A percentile compares a stretch with the other conserved stretches of the same genome.
These are phyloP conservation scores for Tinea pellionella DNA, from an alignment of 2,888 invertebrate genomes.

Conservation along the genomic window DNA sequence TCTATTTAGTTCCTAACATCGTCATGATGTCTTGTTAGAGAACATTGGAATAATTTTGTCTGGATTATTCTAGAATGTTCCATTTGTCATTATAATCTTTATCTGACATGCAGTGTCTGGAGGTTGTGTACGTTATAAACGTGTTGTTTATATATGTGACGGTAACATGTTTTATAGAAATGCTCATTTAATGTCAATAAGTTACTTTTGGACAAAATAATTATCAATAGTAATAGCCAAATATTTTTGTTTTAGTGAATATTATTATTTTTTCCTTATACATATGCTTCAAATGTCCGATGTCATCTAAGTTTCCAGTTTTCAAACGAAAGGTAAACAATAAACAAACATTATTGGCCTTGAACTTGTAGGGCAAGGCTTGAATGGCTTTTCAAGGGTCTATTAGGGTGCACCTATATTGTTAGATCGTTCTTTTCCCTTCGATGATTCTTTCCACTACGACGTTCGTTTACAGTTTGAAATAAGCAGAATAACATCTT, in stretches of 20 bases:
- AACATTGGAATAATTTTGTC: no score
- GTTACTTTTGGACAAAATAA: neutral
- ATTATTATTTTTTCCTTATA: no score
- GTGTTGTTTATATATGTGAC: neutral
- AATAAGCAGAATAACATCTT: neutral
- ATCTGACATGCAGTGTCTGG: neutral
- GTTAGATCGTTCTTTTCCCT: neutral
- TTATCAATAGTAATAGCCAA: no score
- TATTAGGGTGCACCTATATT: constrained; percentile 6
- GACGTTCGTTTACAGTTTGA: neutral
- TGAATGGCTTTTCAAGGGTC: neutral
- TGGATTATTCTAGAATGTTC: neutral
- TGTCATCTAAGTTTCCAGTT: no score
- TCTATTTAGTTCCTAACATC: neutral
- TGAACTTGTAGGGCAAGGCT: constrained; percentile 2
- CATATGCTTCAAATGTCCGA: no score
- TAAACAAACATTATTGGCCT: neutral
- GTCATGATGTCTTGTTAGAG: neutral
- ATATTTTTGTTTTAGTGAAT: no score
- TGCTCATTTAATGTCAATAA: no score
- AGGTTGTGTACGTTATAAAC: constrained; percentile 7
- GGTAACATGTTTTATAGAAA: no score
- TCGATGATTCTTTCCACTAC: neutral
- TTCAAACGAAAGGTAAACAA: no score
- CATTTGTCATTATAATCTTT: neutral